A percentile compares a stretch with the other conserved stretches of the same genome.
These are phyloP conservation scores for Pollicipes pollicipes DNA, from an alignment of 1,140 invertebrate species.

Conservation along the genomic window DNA sequence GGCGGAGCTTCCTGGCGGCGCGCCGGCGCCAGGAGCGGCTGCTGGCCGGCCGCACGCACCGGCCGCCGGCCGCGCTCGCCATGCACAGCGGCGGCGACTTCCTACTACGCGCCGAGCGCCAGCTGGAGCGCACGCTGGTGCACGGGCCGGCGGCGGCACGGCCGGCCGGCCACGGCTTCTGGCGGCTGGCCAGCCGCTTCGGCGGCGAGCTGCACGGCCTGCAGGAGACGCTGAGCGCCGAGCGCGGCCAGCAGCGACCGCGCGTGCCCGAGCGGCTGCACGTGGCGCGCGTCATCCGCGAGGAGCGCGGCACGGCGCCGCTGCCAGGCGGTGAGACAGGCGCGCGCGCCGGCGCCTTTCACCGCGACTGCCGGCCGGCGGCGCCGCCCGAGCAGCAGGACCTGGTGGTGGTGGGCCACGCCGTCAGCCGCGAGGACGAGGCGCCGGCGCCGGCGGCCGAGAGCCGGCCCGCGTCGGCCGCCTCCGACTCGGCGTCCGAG, in stretches of 20 bases:
- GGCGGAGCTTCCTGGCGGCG: background rate
- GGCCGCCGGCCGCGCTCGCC: background rate
- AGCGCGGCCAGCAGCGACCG: background rate
- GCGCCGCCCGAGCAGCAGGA: background rate
- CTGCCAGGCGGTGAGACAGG: background rate
- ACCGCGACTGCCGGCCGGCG: background rate
- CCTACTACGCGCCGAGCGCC: too few relatives aligned
- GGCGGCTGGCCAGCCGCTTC: background rate
- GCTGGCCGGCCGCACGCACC: background rate
- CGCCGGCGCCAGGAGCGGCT: background rate
- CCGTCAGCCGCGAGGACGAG: background rate
- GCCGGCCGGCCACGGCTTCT: background rate
- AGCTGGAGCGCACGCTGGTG: background rate
- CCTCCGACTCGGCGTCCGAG: background rate
- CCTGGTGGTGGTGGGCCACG: background rate
- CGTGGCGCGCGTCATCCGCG: background rate
- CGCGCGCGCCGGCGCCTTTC: background rate
- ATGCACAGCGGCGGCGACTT: conserved; percentile 1
- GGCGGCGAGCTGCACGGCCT: background rate
- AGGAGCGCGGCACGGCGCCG: background rate
- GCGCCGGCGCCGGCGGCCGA: too few relatives aligned
- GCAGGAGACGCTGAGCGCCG: background rate
- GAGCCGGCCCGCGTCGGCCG: background rate
- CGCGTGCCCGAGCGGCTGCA: background rate
- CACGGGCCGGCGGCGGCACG: background rate